A percentile compares a stretch with the other conserved stretches of the same genome.
phyloP scores from a whole-genome alignment of 2,113 vertebrate genomes.

The Bubalus kerabau region DNA sequence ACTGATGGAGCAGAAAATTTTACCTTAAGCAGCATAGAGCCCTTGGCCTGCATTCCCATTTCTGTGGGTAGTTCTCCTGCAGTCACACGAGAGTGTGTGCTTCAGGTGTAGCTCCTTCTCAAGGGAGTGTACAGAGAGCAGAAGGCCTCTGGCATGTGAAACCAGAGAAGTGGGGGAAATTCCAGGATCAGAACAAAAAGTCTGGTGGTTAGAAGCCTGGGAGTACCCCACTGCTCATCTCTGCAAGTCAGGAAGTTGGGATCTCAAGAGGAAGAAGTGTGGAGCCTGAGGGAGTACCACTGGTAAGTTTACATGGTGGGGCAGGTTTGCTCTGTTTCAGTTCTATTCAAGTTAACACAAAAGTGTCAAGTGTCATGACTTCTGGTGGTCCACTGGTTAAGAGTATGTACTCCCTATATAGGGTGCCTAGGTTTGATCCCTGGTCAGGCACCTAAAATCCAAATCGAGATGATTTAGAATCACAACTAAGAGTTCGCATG shows the following conservation, averaged over 20 bases:
- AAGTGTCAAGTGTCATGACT: background rate
- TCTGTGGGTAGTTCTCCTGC: background rate
- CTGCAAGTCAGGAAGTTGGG: background rate
- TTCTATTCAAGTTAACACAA: background rate
- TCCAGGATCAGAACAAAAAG: background rate
- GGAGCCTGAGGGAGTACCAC: fast-evolving
- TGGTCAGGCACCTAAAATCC: background rate
- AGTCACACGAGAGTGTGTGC: background rate
- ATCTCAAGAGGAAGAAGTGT: fast-evolving
- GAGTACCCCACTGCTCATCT: background rate
- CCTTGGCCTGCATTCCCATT: background rate
- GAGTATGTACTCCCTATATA: background rate
- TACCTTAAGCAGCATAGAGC: background rate
- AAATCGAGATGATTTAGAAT: background rate
- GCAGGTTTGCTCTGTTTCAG: background rate
- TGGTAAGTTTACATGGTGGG: fast-evolving
- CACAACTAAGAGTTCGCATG: background rate
- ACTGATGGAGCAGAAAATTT: background rate
- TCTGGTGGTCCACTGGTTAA: background rate
- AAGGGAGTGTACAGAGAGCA: background rate
- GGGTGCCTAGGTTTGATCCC: background rate
- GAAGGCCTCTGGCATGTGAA: background rate
- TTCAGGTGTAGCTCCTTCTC: background rate
- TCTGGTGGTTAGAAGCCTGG: fast-evolving
- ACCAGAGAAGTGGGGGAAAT: background rate